These are phyloP conservation scores for Drosophila sordidapex DNA, from an alignment of 2,888 invertebrate species.

Conservation along the genomic window DNA sequence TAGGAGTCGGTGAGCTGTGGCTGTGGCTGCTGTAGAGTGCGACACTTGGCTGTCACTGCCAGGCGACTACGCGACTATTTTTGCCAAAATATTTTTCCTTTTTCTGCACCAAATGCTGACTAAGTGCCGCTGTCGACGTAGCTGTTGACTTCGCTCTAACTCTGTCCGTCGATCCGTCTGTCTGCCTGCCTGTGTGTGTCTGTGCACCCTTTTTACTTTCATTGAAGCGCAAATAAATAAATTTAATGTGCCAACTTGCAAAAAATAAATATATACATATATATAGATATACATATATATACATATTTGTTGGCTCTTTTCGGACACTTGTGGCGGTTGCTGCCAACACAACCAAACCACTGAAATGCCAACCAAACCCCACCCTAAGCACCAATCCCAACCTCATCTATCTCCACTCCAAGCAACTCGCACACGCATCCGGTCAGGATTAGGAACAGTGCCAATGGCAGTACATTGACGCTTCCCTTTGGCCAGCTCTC, in stretches of 20 bases:
- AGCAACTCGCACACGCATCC: conserved; percentile 3
- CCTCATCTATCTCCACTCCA: background rate
- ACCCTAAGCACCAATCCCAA: background rate
- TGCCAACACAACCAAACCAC: conserved; percentile 5
- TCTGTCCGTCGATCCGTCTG: background rate
- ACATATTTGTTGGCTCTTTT: conserved; percentile 19
- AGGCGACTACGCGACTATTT: conserved; percentile 64
- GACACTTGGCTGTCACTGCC: conserved; percentile 69
- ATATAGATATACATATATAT: background rate
- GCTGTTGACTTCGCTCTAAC: conserved; percentile 19
- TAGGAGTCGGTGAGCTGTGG: conserved; percentile 3
- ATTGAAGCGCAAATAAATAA: conserved; percentile 64
- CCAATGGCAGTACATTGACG: conserved; percentile 34
- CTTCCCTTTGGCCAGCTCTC: conserved; percentile 19
- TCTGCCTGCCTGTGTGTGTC: background rate
- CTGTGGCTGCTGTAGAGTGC: conserved; percentile 32
- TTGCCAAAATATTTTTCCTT: conserved; percentile 57
- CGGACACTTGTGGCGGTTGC: conserved; percentile 49
- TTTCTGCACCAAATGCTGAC: conserved; percentile 69
- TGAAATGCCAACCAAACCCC: background rate
- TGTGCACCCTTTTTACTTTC: conserved; percentile 59
- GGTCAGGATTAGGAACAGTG: conserved; percentile 39
- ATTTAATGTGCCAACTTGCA: conserved; percentile 57
- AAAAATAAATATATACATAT: conserved; percentile 26
- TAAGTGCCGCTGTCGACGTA: conserved; percentile 59